Evolutionary conservation across 2,113 vertebrate genomes (phyloP).

Genomic region (Oncorhynchus keta): DNA sequence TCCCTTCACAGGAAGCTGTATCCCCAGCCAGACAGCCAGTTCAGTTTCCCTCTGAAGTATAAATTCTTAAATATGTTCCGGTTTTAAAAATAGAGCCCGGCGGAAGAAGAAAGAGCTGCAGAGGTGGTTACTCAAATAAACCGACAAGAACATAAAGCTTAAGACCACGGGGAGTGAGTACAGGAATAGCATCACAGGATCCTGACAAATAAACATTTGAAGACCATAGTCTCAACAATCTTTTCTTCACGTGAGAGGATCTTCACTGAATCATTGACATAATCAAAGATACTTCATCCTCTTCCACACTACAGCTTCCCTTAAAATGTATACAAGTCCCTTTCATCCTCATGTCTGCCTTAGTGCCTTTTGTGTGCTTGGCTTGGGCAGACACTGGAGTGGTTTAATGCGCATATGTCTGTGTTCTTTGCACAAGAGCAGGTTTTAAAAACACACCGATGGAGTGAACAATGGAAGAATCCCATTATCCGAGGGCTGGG

Average conservation of each 20-base stretch:
- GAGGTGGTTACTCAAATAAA: conserved; percentile 4
- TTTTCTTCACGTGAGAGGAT: not conserved
- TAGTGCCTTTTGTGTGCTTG: not conserved
- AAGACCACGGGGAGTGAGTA: not conserved
- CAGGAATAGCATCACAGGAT: not conserved
- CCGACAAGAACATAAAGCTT: conserved; percentile 22
- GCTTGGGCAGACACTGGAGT: conserved; percentile 3
- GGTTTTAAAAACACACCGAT: conserved; percentile 9
- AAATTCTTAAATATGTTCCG: conserved; percentile 68
- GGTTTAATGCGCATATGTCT: not conserved
- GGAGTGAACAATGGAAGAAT: conserved; percentile 15
- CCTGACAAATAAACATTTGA: not conserved
- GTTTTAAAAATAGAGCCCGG: conserved; percentile 59
- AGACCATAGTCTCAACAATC: not conserved
- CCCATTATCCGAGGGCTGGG: conserved; percentile 10
- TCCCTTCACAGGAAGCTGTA: conserved; percentile 64
- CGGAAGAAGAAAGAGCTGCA: conserved; percentile 36
- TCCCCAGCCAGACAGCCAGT: conserved; percentile 28
- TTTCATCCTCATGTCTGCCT: no score
- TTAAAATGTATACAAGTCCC: no score
- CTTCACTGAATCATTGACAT: no score
- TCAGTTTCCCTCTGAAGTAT: conserved; percentile 52
- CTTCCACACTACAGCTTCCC: no score
- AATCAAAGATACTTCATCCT: no score
- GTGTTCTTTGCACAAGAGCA: conserved; percentile 13